phyloP scores from a whole-genome alignment of 2,888 invertebrate genomes.

The Tridacna crocea region DNA sequence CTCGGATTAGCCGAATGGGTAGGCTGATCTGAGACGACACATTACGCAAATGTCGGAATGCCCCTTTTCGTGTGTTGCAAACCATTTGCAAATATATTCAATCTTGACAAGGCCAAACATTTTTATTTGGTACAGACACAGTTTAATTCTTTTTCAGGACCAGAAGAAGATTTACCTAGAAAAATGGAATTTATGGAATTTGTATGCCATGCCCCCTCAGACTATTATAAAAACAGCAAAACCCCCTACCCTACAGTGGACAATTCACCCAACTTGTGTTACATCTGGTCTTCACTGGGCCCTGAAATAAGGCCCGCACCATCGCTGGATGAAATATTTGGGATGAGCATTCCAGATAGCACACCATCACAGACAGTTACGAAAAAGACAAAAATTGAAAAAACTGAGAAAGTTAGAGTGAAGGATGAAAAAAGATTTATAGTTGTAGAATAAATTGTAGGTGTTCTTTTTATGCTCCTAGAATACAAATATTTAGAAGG shows the following conservation, averaged over 20 bases:
- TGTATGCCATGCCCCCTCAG: conserved; percentile 96
- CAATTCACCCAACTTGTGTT: conserved; percentile 80
- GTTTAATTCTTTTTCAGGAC: conserved; percentile 86
- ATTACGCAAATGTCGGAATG: too few species aligned
- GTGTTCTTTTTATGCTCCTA: too few species aligned
- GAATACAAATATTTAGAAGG: too few species aligned
- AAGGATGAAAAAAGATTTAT: conserved; percentile 59
- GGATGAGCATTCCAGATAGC: conserved; percentile 57
- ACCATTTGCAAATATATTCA: too few species aligned
- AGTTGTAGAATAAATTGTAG: conserved; percentile 47
- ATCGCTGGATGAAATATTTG: conserved; percentile 79
- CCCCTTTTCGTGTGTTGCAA: too few species aligned
- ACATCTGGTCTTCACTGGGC: conserved; percentile 81
- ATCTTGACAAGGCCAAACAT: too few species aligned
- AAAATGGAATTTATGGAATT: conserved; percentile 95
- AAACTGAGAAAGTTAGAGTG: conserved; percentile 54
- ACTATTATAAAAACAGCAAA: conserved; percentile 90
- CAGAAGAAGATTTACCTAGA: conserved; percentile 95
- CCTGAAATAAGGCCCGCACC: conserved; percentile 78
- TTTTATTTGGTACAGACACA: too few species aligned
- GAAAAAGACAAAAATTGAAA: conserved; percentile 48
- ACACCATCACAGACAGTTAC: conserved; percentile 13
- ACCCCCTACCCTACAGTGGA: conserved; percentile 89
- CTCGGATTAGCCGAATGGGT: too few species aligned
- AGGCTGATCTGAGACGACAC: too few species aligned